A percentile compares a stretch with the other conserved stretches of the same genome.
Conservation (phyloP, 2,888 invertebrate genomes). For the Ormyrus labotus region DNA sequence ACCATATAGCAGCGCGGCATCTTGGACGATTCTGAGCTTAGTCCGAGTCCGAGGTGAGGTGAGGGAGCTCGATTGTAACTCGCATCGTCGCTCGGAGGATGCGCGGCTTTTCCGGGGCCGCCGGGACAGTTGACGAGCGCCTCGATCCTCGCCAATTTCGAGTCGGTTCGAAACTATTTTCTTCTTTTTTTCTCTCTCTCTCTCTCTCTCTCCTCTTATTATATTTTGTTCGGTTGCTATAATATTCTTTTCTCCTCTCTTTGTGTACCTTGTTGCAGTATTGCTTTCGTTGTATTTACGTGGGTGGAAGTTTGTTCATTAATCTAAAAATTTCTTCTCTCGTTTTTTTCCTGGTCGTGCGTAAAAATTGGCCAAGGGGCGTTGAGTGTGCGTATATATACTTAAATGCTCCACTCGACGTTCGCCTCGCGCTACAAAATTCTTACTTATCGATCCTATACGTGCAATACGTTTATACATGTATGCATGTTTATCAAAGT, state of each 20-base stretch:
- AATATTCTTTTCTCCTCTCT: constrained; percentile 1
- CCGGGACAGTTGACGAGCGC: constrained; percentile 39
- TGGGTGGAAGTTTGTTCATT: constrained; percentile 67
- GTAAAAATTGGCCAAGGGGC: too few relatives aligned
- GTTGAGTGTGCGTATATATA: neutral
- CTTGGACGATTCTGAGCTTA: constrained; percentile 64
- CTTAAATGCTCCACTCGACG: neutral
- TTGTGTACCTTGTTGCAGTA: constrained; percentile 73
- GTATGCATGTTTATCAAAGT: constrained; percentile 56
- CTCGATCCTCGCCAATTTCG: constrained; percentile 17
- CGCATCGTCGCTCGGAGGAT: too few relatives aligned
- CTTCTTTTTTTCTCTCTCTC: constrained; percentile 7
- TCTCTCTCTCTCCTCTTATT: neutral
- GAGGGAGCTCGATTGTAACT: too few relatives aligned
- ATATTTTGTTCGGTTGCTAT: neutral
- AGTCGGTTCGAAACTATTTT: neutral
- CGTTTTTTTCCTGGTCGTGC: neutral
- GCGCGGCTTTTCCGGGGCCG: too few relatives aligned
- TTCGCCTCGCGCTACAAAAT: neutral
- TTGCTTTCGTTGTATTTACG: constrained; percentile 75
- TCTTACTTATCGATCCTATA: constrained; percentile 18
- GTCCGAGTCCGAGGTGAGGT: too few relatives aligned
- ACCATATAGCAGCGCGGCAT: constrained; percentile 89
- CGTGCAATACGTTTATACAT: constrained; percentile 21
- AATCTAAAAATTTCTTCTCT: constrained; percentile 18